phyloP scores from a whole-genome alignment of 2,797 vertebrate genomes.

The Gila robusta region DNA sequence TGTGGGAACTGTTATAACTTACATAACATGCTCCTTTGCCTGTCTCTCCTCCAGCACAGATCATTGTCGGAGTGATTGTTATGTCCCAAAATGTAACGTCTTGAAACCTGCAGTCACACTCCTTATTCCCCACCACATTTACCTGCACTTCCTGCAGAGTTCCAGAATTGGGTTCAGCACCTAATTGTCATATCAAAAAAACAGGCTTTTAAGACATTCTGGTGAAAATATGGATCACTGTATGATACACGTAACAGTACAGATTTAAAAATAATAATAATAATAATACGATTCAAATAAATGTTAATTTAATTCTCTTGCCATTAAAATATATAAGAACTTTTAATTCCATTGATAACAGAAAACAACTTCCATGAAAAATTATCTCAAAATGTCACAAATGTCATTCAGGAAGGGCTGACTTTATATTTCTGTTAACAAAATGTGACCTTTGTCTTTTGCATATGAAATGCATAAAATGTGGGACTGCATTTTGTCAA shows the following conservation, averaged over 20 bases:
- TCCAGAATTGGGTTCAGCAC: neutral
- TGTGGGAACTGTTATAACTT: neutral
- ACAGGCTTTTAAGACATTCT: neutral
- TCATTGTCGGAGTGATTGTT: constrained; percentile 17
- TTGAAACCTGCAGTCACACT: constrained; percentile 43
- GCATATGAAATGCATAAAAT: too few species aligned
- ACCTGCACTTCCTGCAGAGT: constrained; percentile 54
- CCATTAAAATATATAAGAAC: too few species aligned
- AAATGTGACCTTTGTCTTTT: too few species aligned
- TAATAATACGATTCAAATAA: too few species aligned
- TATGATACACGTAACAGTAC: neutral
- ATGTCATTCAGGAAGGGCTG: too few species aligned
- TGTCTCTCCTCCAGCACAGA: constrained; percentile 50
- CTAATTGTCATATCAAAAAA: neutral
- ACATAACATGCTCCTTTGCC: constrained; percentile 59
- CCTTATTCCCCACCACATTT: constrained; percentile 43
- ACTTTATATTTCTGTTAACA: too few species aligned
- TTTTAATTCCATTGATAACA: too few species aligned
- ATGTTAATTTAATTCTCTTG: too few species aligned
- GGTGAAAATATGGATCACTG: neutral
- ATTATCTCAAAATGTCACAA: too few species aligned
- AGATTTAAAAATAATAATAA: too few species aligned
- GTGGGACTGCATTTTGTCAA: too few species aligned
- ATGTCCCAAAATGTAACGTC: neutral
- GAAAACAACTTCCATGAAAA: too few species aligned